phyloP scores from a whole-genome alignment of 2,888 invertebrate genomes.

The Pseudococcus jackbeardsleyi region DNA sequence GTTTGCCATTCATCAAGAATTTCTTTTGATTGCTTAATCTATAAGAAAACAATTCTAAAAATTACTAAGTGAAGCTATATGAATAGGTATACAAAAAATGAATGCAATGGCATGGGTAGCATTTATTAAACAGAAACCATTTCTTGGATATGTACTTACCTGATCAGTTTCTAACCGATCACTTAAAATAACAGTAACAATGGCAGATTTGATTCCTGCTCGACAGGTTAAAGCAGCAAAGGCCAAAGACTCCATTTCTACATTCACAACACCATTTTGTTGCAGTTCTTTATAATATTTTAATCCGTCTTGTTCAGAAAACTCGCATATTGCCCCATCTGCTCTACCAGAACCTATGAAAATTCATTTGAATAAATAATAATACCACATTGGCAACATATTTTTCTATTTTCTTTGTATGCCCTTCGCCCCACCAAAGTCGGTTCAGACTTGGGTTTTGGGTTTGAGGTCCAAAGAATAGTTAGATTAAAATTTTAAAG shows the following conservation, averaged over 20 bases:
- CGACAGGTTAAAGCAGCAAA: slow-evolving; percentile 95
- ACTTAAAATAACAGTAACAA: slow-evolving; percentile 91
- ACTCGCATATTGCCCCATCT: slow-evolving; percentile 97
- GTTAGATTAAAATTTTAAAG: no score
- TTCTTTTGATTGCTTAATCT: slow-evolving; percentile 90
- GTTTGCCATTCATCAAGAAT: slow-evolving; percentile 91
- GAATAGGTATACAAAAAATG: no score
- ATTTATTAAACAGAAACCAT: no score
- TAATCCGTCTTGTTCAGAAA: slow-evolving; percentile 88
- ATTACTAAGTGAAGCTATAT: no score
- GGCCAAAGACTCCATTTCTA: slow-evolving; percentile 96
- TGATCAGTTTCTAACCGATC: slow-evolving; percentile 95
- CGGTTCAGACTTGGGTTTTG: no score
- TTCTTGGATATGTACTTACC: slow-evolving; percentile 76
- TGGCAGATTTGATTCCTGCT: slow-evolving; percentile 91
- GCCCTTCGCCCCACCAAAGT: no score
- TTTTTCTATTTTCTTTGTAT: no score
- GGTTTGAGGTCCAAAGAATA: no score
- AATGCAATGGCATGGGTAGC: no score
- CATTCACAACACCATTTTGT: slow-evolving; percentile 88
- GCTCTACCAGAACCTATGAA: slow-evolving; percentile 90
- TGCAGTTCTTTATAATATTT: slow-evolving; percentile 83
- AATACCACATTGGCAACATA: no score
- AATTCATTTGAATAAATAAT: background rate
- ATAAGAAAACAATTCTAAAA: background rate